Conservation (phyloP, 2,797 vertebrate genomes). For the Glossophaga mutica region DNA sequence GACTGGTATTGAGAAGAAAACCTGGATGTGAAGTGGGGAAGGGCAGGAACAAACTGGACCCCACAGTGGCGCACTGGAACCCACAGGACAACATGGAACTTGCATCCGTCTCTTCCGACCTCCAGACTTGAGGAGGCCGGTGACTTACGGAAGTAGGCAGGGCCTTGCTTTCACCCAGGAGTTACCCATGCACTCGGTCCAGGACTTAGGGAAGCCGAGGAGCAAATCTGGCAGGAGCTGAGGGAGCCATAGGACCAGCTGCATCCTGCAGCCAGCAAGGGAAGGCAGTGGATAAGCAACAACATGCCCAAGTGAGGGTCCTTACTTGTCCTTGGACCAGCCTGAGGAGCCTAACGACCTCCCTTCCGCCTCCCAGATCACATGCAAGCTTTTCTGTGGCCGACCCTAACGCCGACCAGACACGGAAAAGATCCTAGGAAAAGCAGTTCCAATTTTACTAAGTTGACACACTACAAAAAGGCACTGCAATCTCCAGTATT, state of each 20-base stretch:
- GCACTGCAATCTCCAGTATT: not conserved
- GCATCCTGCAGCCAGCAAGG: not conserved
- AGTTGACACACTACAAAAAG: not conserved
- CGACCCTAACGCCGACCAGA: not conserved
- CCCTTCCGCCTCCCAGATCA: not conserved
- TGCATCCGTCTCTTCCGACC: not conserved
- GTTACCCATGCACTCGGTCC: not conserved
- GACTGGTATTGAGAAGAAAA: not conserved
- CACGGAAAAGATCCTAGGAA: not conserved
- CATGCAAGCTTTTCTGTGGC: not conserved
- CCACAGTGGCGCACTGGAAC: not conserved
- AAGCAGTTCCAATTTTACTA: not conserved
- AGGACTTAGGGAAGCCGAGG: not conserved
- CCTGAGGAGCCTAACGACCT: not conserved
- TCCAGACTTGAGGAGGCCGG: not conserved
- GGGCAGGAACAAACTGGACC: not conserved
- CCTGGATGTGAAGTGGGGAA: not conserved
- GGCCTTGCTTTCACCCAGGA: not conserved
- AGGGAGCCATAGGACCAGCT: not conserved
- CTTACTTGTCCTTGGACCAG: too few species aligned
- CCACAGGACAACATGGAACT: not conserved
- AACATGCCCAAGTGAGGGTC: too few species aligned
- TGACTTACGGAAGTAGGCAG: too few species aligned
- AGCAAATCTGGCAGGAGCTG: not conserved
- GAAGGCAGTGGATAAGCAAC: not conserved